Base-by-base conservation (phyloP, 2,888 invertebrate species). In the Zygaena filipendulae region DNA sequence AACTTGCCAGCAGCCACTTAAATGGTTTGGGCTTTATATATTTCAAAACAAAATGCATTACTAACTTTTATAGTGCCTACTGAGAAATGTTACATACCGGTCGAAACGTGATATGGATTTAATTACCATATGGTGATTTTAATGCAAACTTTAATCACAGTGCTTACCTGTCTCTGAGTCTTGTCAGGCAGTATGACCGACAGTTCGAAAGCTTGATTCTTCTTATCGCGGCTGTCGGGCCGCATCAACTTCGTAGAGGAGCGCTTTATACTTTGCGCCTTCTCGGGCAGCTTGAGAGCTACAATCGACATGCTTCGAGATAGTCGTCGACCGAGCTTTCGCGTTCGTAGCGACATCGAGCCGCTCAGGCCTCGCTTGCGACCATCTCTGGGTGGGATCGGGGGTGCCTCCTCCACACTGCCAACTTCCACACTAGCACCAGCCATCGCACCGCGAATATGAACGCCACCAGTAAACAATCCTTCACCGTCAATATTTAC, bases 101-200 rank as follows among this genome's bases (percentile, higher is more conserved):
- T n/a, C n/a, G n/a, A n/a, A n/a, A n/a, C n/a, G n/a, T n/a, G n/a
- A n/a, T n/a, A n/a, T n/a, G n/a, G n/a, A n/a, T n/a, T n/a, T n/a
- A n/a, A n/a, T n/a, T n/a, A n/a, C n/a, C n/a, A n/a, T n/a, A n/a
- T n/a, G n/a, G n/a, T n/a, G n/a, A n/a, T n/a, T n/a, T n/a, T n/a
- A n/a, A n/a, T n/a, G n/a, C n/a, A n/a, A n/a, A n/a, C n/a, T n/a
- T n/a, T n/a, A 13, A 27, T 27, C 27, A 31, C 6, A 23, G 20
- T 29, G 57, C 64, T 74, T 66, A 86, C 86, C 77, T 84, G 83
- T 66, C 80, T 82, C 49, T 85, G 85, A 6, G 83, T 80, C 64
- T 85, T 86, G 51, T 86, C 86, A 16, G 86, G 86, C 21, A 84
- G 82, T 47, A 86, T 85, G 34, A 85, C 79, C 8, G 84, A 83